Evolutionary conservation across 2,797 vertebrate genomes (phyloP), one percentile per base, ranked within the genome.

Genomic region (Aphelocoma californica): DNA sequence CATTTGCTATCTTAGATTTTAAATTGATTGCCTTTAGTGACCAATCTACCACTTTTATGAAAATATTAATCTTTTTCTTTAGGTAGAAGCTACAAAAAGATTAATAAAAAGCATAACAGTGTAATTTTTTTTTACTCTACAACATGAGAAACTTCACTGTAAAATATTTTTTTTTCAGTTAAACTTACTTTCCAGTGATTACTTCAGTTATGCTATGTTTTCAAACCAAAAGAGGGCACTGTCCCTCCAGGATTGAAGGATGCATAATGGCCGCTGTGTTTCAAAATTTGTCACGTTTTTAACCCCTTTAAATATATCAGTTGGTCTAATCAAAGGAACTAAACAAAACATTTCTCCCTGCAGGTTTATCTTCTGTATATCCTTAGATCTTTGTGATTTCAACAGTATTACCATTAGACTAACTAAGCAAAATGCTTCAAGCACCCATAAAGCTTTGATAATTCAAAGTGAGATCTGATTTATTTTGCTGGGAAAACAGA

Each of bases 201-300:
- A 56, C 8, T 81, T 69, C 26, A 31, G 32, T 70, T 61, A 42
- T 14, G 20, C 34, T 92, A 21, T 21, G 60, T 54, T 36, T 50
- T 79, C 24, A 56, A 50, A 74, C 92, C 97, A 95, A 64, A 56
- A 98, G 97, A 96, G 95, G 97, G 95, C 95, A 77, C 67, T 94
- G 20, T 86, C 56, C 86, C 48, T 23, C 69, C n/a, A 86, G 18
- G 31, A 44, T 32, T 73, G 78, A 83, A 78, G 64, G 23, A 38
- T 8, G n/a, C 17, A 17, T 10, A 69, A 47, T 7, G 1, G 32
- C 15, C 29, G 31, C n/a, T 13, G 15, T 5, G 29, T 53, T 81
- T 18, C n/a, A 53, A 61, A 75, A 38, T 32, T 10, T 32, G 40
- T 11, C 11, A 9, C 24, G 48, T 80, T 87, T 66, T 42, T 20